phyloP scores from a whole-genome alignment of 1,140 invertebrate genomes.

The Danaus plexippus region DNA sequence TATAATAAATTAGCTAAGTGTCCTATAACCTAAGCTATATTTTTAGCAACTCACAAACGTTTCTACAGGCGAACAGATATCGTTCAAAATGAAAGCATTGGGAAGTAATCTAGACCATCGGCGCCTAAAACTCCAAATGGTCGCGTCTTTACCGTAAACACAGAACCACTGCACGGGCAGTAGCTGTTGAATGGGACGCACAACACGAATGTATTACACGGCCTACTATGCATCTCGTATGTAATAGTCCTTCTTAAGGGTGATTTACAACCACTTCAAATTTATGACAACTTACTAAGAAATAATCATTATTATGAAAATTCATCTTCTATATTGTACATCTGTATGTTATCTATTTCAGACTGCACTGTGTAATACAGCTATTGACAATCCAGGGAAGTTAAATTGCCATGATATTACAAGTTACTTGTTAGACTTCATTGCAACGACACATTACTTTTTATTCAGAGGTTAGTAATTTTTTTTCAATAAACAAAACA shows the following conservation, averaged over 20 bases:
- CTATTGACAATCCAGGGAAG: slow-evolving; percentile 91
- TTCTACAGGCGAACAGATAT: slow-evolving; percentile 55
- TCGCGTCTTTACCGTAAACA: slow-evolving; percentile 82
- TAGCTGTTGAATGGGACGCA: slow-evolving; percentile 93
- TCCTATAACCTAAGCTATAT: not conserved
- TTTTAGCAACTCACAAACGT: slow-evolving; percentile 48
- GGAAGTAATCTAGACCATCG: slow-evolving; percentile 74
- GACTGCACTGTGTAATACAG: slow-evolving; percentile 91
- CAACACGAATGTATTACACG: slow-evolving; percentile 85
- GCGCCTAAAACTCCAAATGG: slow-evolving; percentile 90
- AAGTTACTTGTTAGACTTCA: slow-evolving; percentile 83
- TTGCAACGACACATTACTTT: slow-evolving; percentile 92
- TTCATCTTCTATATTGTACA: no score
- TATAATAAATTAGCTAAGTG: no score
- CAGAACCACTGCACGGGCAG: slow-evolving; percentile 88
- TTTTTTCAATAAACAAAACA: slow-evolving; percentile 1
- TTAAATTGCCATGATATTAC: slow-evolving; percentile 83
- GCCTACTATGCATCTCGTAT: slow-evolving; percentile 91
- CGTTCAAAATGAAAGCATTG: slow-evolving; percentile 57
- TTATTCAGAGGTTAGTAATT: slow-evolving; percentile 78
- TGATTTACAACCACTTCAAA: not conserved
- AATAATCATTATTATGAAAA: slow-evolving; percentile 8
- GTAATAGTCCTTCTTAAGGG: slow-evolving; percentile 10
- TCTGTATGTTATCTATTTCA: slow-evolving; percentile 51
- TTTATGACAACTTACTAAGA: slow-evolving; percentile 8